These are phyloP conservation scores for Coenonympha arcania DNA, from an alignment of 2,888 invertebrate genomes.

Conservation along the genomic window DNA sequence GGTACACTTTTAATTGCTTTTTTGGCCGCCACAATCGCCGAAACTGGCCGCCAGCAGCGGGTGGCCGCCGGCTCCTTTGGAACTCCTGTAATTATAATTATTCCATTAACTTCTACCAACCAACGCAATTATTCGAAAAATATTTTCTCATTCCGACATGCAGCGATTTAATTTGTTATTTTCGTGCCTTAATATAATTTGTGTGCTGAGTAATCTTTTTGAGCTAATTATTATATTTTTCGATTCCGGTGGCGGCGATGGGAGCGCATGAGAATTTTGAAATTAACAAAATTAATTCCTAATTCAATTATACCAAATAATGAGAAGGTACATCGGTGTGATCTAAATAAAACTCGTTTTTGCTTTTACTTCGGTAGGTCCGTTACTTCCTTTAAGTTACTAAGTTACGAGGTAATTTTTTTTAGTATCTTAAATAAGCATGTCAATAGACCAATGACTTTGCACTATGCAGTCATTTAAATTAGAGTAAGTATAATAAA, in stretches of 20 bases:
- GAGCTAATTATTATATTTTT: slow-evolving; percentile 24
- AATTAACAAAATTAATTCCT: background rate
- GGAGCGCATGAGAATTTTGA: background rate
- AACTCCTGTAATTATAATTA: slow-evolving; percentile 68
- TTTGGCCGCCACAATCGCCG: slow-evolving; percentile 64
- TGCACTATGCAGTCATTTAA: too few species aligned
- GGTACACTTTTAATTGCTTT: slow-evolving; percentile 67
- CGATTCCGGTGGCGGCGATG: slow-evolving; percentile 7
- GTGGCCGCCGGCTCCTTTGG: slow-evolving; percentile 65
- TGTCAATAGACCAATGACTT: too few species aligned
- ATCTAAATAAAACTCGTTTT: background rate
- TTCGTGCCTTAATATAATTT: slow-evolving; percentile 25
- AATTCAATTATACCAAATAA: background rate
- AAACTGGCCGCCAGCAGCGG: slow-evolving; percentile 55
- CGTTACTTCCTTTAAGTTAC: too few species aligned
- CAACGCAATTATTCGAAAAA: slow-evolving; percentile 62
- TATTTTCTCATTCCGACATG: slow-evolving; percentile 47
- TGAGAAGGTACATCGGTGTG: background rate
- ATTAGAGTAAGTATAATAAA: too few species aligned
- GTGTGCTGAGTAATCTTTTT: slow-evolving; percentile 21
- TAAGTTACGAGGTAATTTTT: too few species aligned
- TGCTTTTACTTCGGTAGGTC: background rate
- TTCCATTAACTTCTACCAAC: slow-evolving; percentile 67
- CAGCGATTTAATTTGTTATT: slow-evolving; percentile 36
- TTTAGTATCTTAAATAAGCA: too few species aligned